Base-by-base conservation (phyloP, 2,113 vertebrate species). In the Melanotaenia duboulayi region DNA sequence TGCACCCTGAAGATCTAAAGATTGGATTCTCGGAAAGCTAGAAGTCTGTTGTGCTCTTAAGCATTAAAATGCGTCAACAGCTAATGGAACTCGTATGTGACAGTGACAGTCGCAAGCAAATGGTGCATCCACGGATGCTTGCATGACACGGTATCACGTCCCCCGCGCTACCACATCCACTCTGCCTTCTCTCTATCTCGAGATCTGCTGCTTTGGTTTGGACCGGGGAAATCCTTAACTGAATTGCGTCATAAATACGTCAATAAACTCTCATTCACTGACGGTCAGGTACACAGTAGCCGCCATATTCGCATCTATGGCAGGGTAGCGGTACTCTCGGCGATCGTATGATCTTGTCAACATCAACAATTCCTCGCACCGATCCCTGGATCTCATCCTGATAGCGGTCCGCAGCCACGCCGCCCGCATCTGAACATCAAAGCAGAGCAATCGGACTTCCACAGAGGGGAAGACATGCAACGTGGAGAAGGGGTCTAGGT, bases 251-350 rank as follows among this genome's bases (percentile, higher is more conserved):
- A 95, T 83, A 71, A 82, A 85, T 90, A 94, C 94, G 94, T 94
- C 92, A 94, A 90, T 88, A 87, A 90, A 81, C 82, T 85, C 87
- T 87, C 92, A 89, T 91, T 92, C 91, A 93, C 88, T 86, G 93
- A 89, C 84, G 92, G 89, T 67, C 90, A 86, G 92, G 92, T 90
- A 88, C 90, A 90, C 92, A 82, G 89, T 90, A 87, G 91, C 95
- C 92, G 94, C 95, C 95, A 96, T 95, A 94, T 95, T 95, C 92
- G 93, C 90, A 92, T 91, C 87, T 59, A 92, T 94, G 89, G 89
- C 83, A 90, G 87, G 87, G 71, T 86, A 92, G 88, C 84, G 90
- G 85, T 79, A 76, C 67, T 86, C 60, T 83, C 74, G 80, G 83
- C 74, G 70, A 85, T 87, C 80, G 71, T 86, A 71, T 83, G 86